A percentile compares a stretch with the other conserved stretches of the same genome.
phyloP scores from a whole-genome alignment of 2,113 vertebrate species.

The Engraulis encrasicolus region DNA sequence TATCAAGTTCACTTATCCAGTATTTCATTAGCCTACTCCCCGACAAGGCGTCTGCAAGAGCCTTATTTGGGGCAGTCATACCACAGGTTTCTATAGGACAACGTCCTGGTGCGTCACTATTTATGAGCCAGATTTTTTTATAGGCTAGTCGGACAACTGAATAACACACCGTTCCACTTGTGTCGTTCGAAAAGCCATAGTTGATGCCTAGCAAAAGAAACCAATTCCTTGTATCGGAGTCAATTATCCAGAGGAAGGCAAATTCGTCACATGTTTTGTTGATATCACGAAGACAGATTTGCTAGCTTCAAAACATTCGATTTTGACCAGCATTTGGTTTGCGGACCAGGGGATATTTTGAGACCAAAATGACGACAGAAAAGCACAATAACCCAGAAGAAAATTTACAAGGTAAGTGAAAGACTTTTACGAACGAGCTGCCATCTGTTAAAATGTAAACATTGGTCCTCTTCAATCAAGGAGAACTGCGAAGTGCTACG shows the following conservation, averaged over 20 bases:
- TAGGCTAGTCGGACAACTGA: constrained; percentile 16
- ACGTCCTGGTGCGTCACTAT: constrained; percentile 39
- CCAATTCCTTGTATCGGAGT: neutral
- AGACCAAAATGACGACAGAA: constrained; percentile 55
- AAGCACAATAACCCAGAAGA: constrained; percentile 64
- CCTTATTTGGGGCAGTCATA: constrained; percentile 34
- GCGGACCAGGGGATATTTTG: neutral
- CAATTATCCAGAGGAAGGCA: neutral
- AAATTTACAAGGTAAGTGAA: constrained; percentile 73
- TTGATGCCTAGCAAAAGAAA: neutral
- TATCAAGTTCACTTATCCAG: neutral
- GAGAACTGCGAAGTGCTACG: neutral
- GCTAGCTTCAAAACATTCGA: neutral
- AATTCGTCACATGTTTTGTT: constrained; percentile 9
- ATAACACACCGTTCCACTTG: neutral
- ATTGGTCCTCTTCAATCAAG: neutral
- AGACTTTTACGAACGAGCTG: neutral
- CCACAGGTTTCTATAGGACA: constrained; percentile 14
- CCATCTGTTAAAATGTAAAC: neutral
- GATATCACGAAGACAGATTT: neutral
- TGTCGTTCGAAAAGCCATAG: neutral
- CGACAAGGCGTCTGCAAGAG: constrained; percentile 27
- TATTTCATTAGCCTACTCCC: constrained; percentile 11
- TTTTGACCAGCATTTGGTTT: neutral
- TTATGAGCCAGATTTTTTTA: constrained; percentile 24